Evolutionary conservation across 2,888 invertebrate genomes (phyloP).

Genomic region (Lasioglossum malachurum): DNA sequence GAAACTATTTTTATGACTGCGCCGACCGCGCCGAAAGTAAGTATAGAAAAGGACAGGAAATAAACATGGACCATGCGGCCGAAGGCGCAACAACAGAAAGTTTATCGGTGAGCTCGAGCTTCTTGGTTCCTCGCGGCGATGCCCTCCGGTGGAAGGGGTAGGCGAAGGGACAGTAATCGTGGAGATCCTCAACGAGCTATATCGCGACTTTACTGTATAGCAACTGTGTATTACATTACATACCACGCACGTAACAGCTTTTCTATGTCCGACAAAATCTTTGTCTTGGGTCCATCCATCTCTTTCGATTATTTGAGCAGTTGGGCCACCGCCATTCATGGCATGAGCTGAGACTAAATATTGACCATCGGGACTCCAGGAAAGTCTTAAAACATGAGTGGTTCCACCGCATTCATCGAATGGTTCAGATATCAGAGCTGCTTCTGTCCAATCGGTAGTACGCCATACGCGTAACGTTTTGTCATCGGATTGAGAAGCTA

Average conservation of each 20-base stretch:
- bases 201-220: not conserved
- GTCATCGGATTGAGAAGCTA: slow-evolving; percentile 99
- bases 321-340: slow-evolving; percentile 99
- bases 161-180: too few species aligned
- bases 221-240: slow-evolving; percentile 76
- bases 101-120: too few species aligned
- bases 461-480: slow-evolving; percentile 97
- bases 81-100: too few species aligned
- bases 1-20: too few species aligned
- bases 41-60: too few species aligned
- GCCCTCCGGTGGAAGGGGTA: too few species aligned
- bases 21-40: too few species aligned
- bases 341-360: slow-evolving; percentile 99
- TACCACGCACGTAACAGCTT: slow-evolving; percentile 97
- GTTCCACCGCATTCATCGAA: slow-evolving; percentile 95
- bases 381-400: slow-evolving; percentile 95
- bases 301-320: slow-evolving; percentile 97
- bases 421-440: slow-evolving; percentile 94
- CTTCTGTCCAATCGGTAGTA: slow-evolving; percentile 97
- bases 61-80: too few species aligned
- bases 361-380: slow-evolving; percentile 99
- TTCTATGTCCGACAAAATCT: slow-evolving; percentile 99
- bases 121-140: too few species aligned
- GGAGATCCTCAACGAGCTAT: too few species aligned
- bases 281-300: slow-evolving; percentile 97